Conservation (phyloP, 2,797 vertebrate genomes). For the Pagetopsis macropterus region DNA sequence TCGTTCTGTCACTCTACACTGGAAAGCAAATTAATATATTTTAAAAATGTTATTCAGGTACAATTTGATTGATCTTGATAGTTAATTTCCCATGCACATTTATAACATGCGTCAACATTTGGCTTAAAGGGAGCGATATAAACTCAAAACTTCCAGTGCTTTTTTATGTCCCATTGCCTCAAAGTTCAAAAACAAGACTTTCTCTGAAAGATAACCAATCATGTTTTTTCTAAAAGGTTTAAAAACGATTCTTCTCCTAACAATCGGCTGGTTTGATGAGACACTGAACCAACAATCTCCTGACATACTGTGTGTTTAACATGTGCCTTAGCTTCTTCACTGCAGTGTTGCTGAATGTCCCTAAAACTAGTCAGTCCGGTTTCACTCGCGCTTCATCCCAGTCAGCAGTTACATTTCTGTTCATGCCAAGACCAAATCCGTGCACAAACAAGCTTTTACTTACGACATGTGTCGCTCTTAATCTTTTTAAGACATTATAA, state of each 20-base stretch:
- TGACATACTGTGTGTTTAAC: conserved; percentile 20
- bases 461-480: conserved; percentile 5
- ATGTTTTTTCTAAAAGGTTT: conserved; percentile 14
- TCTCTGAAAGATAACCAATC: conserved; percentile 5
- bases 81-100: conserved; percentile 3
- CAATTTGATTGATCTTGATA: not conserved
- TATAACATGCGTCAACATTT: not conserved
- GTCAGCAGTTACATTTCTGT: not conserved
- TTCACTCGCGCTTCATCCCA: conserved; percentile 6
- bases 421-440: not conserved
- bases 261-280: conserved; percentile 20
- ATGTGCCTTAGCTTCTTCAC: conserved; percentile 57
- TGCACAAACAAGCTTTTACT: conserved; percentile 6
- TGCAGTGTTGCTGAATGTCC: conserved; percentile 19
- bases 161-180: conserved; percentile 12
- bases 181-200: not conserved
- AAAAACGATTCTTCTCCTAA: not conserved
- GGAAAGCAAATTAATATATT: not conserved
- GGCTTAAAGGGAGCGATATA: conserved; percentile 40
- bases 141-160: not conserved
- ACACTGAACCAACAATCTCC: conserved; percentile 11
- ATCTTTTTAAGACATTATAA: conserved; percentile 13
- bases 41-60: not conserved
- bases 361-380: conserved; percentile 37
- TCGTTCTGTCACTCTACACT: not conserved